Evolutionary conservation across 53 echinoderm and acorn worm genomes (phyloP), one percentile per base, ranked within the genome.

Genomic region (Zoroaster sp.): DNA sequence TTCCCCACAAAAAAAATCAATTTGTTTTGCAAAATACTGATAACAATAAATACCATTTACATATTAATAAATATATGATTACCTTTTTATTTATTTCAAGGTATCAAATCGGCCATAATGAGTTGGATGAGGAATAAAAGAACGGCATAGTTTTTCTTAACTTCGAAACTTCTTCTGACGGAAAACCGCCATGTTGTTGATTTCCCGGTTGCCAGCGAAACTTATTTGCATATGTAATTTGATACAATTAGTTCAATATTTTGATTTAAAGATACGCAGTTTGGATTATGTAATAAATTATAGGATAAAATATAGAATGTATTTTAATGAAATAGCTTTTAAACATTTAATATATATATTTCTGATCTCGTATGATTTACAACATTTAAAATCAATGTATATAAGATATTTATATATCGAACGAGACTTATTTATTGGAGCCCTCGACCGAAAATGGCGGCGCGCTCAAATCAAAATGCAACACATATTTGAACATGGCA

Each of bases 191-290:
- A 89, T 89, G 14, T 78, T 89, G 89, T 89, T 89, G 79, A 89
- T 79, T 89, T 69, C 66, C 30, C 89, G 78, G 89, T 89, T 89
- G 89, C 89, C 40, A 89, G 70, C 78, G 77, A 89, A 69, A 89
- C 79, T 67, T 20, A 81, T 81, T 81, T 81, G 81, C 81, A 81
- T 81, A 81, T 28, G 81, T 81, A 81, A 81, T 67, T 81, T 81
- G n/a, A 81, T 80, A 25, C 81, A 35, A 42, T 67, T 81, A 76
- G 52, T 76, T 47, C 47, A 75, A 5, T 4, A 47, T 20, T 20
- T 21, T 37, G 44, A 75, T 30, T 15, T 20, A 21, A 23, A 6
- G 5, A 21, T 42, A 14, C 8, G 0, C 30, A 59, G 9, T 25
- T 59, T 0, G 28, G 28, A 28, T 59, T 28, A 28, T n/a, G 28